These are phyloP conservation scores for Dryomyza anilis DNA, from an alignment of 2,888 invertebrate genomes.

Conservation along the genomic window DNA sequence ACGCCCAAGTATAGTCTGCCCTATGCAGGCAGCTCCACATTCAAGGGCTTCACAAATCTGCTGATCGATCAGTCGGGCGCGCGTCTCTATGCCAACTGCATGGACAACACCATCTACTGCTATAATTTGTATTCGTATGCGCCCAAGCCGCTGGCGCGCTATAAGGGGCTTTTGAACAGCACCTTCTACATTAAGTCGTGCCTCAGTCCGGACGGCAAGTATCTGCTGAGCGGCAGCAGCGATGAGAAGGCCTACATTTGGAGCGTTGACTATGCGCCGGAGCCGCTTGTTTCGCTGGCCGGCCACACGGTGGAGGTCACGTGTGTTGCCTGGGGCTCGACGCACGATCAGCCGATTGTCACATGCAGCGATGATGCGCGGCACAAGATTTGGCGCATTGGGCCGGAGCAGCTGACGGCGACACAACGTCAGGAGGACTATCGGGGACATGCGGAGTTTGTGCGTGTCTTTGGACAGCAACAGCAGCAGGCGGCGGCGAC, in stretches of 20 bases:
- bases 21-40: constrained; percentile 73
- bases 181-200: constrained; percentile 86
- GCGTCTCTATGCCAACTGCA: constrained; percentile 82
- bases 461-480: constrained; percentile 46
- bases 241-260: constrained; percentile 87
- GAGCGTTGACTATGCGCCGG: constrained; percentile 69
- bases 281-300: constrained; percentile 71
- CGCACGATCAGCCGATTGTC: constrained; percentile 68
- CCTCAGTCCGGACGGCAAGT: constrained; percentile 79
- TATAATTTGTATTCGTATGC: constrained; percentile 78
- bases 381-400: constrained; percentile 77
- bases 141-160: constrained; percentile 69
- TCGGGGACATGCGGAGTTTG: constrained; percentile 63
- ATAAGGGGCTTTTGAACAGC: constrained; percentile 76
- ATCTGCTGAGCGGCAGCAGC: constrained; percentile 86
- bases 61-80: constrained; percentile 72
- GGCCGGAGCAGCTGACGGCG: constrained; percentile 61
- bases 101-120: constrained; percentile 84
- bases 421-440: constrained; percentile 57
- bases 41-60: constrained; percentile 78
- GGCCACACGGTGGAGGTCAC: constrained; percentile 89
- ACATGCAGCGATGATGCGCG: constrained; percentile 85
- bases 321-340: constrained; percentile 78
- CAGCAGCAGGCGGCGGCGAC: background rate
- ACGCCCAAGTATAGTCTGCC: constrained; percentile 74